phyloP scores from a whole-genome alignment of 2,113 vertebrate species.

The Trogon surrucura region DNA sequence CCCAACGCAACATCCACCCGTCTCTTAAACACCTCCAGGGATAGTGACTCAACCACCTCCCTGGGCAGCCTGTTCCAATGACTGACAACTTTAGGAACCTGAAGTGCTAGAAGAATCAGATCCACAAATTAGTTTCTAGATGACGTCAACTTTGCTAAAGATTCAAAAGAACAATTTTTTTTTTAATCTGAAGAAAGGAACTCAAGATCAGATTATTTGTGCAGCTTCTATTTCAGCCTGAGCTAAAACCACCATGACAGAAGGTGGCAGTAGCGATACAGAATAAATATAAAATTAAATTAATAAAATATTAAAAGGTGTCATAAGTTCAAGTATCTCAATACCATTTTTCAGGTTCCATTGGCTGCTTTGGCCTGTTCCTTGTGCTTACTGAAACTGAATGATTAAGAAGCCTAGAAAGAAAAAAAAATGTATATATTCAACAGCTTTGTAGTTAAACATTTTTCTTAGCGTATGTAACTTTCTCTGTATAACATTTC shows the following conservation, averaged over 20 bases:
- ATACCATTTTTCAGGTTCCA: slow-evolving; percentile 87
- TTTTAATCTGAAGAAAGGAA: not conserved
- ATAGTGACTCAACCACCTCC: too few relatives aligned
- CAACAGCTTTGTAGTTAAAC: not conserved
- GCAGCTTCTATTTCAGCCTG: not conserved
- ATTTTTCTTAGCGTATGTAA: not conserved
- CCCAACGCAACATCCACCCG: too few relatives aligned
- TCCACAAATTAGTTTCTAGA: not conserved
- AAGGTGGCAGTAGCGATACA: not conserved
- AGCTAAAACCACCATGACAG: not conserved
- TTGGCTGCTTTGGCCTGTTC: slow-evolving; percentile 82
- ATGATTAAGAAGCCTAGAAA: slow-evolving; percentile 88
- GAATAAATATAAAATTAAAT: not conserved
- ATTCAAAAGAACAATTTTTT: not conserved
- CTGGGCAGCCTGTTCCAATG: too few relatives aligned
- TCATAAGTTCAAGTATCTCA: not conserved
- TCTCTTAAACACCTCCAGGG: too few relatives aligned
- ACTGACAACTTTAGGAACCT: not conserved
- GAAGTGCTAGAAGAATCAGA: not conserved
- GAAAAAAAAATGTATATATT: not conserved
- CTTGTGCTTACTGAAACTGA: slow-evolving; percentile 81
- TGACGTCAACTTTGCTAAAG: not conserved
- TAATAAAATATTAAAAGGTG: not conserved
- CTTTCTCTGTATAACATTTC: not conserved
- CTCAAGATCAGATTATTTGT: not conserved